phyloP scores from a whole-genome alignment of 2,888 invertebrate species.

The Anarsia innoxiella region DNA sequence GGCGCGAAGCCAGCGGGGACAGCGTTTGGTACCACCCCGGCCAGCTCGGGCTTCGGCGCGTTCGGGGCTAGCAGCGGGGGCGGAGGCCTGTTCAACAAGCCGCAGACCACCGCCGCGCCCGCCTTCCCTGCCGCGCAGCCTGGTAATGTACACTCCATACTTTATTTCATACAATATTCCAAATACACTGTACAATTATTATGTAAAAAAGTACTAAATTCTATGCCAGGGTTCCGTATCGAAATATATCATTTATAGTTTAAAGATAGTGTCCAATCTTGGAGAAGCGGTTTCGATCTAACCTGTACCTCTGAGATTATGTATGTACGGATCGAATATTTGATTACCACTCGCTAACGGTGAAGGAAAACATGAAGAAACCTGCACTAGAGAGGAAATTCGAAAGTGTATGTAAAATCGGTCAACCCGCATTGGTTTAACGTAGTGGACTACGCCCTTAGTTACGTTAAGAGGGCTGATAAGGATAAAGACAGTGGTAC shows the following conservation, averaged over 20 bases:
- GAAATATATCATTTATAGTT: not conserved
- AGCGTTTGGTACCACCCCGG: constrained; percentile 46
- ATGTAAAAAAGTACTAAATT: not conserved
- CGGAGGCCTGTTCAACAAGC: constrained; percentile 45
- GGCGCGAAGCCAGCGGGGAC: constrained; percentile 51
- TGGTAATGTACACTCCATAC: constrained; percentile 40
- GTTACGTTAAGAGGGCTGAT: too few species aligned
- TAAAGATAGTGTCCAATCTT: not conserved
- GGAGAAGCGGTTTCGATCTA: not conserved
- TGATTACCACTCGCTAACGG: too few species aligned
- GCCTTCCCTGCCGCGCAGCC: constrained; percentile 59
- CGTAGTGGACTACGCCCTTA: too few species aligned
- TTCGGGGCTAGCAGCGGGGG: constrained; percentile 38
- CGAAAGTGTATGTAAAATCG: too few species aligned
- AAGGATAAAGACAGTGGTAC: too few species aligned
- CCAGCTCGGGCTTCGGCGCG: constrained; percentile 54
- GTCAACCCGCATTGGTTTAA: too few species aligned
- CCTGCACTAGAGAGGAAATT: too few species aligned
- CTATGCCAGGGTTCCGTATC: not conserved
- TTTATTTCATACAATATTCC: too few species aligned
- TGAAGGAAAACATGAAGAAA: too few species aligned
- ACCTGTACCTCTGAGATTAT: too few species aligned
- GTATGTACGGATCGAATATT: too few species aligned
- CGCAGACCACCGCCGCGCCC: constrained; percentile 47
- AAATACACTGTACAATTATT: too few species aligned